phyloP scores from a whole-genome alignment of 2,888 invertebrate species.

The Eubasilissa splendida region DNA sequence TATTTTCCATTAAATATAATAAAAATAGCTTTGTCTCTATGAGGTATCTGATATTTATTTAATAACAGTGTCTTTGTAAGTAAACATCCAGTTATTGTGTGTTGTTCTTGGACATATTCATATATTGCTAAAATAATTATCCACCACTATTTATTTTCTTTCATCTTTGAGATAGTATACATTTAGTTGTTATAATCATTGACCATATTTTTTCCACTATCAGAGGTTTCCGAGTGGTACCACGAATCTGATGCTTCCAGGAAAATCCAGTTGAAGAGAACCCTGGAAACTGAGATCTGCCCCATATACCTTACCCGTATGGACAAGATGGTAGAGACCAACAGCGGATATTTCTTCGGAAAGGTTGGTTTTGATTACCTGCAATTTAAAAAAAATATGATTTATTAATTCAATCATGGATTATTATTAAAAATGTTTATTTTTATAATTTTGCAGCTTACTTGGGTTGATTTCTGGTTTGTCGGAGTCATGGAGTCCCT shows the following conservation, averaged over 20 bases:
- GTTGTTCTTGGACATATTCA: too few species aligned
- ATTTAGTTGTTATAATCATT: too few species aligned
- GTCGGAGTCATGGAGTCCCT: slow-evolving; percentile 65
- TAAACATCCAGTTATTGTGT: too few species aligned
- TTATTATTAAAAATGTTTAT: background rate
- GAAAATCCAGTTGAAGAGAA: slow-evolving; percentile 57
- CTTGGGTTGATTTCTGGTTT: slow-evolving; percentile 68
- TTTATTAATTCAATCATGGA: background rate
- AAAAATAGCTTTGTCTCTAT: too few species aligned
- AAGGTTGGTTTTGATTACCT: slow-evolving; percentile 55
- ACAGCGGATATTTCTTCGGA: slow-evolving; percentile 60
- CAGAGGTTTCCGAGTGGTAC: slow-evolving; percentile 56
- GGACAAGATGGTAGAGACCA: slow-evolving; percentile 59
- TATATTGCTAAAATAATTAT: too few species aligned
- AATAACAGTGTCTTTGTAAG: too few species aligned
- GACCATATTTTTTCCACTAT: background rate
- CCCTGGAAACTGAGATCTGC: slow-evolving; percentile 56
- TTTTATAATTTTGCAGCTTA: slow-evolving; percentile 61
- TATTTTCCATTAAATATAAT: too few species aligned
- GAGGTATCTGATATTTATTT: too few species aligned
- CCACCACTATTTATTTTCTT: too few species aligned
- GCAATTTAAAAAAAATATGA: background rate
- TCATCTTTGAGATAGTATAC: too few species aligned
- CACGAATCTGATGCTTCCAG: slow-evolving; percentile 56
- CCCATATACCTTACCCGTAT: slow-evolving; percentile 59